Percentiles rank a stretch among this genome's conserved stretches.
phyloP scores from a whole-genome alignment of 2,113 vertebrate genomes.

The Oophaga pumilio region DNA sequence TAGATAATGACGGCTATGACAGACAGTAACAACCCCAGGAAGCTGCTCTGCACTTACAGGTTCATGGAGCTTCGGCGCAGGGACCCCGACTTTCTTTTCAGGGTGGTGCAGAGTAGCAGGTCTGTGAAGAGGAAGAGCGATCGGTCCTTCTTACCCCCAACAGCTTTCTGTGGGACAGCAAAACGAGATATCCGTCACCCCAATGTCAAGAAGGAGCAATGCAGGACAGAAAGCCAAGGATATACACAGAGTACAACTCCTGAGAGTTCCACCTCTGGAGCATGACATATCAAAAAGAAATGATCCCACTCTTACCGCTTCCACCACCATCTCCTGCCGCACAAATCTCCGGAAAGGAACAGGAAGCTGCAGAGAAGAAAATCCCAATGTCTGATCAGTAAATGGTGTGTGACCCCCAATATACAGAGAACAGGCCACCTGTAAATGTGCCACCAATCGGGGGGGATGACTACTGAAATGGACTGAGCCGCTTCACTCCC shows the following conservation, averaged over 20 bases:
- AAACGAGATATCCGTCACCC: conserved; percentile 23
- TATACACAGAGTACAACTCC: no score
- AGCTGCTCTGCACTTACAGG: conserved; percentile 76
- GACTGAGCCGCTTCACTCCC: no score
- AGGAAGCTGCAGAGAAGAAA: conserved; percentile 79
- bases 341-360: conserved; percentile 92
- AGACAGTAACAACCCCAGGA: no score
- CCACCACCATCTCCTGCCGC: conserved; percentile 96
- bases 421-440: neutral
- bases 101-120: conserved; percentile 92
- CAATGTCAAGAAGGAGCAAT: neutral
- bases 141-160: conserved; percentile 95
- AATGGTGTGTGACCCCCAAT: no score
- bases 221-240: neutral
- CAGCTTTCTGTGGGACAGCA: conserved; percentile 79
- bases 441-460: no score
- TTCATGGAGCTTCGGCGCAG: conserved; percentile 97
- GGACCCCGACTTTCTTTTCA: conserved; percentile 97
- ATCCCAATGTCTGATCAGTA: neutral
- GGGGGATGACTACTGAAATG: no score
- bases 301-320: conserved; percentile 82
- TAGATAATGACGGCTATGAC: no score
- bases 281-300: neutral
- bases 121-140: conserved; percentile 98
- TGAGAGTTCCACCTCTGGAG: neutral